Conservation (phyloP, 1,140 invertebrate genomes). For the Drosophila lowei region DNA sequence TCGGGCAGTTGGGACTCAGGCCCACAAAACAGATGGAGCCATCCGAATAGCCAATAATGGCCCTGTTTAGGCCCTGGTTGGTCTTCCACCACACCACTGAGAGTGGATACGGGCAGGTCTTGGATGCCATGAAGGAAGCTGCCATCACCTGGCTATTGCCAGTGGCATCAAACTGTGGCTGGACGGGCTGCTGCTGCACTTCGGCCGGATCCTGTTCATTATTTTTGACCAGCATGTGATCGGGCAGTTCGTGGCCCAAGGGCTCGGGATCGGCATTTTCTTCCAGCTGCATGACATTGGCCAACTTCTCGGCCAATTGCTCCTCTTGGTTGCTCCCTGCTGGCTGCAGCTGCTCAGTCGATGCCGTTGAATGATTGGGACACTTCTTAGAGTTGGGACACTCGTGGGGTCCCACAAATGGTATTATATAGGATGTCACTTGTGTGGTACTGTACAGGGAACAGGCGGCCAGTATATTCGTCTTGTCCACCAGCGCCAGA, state of each 20-base stretch:
- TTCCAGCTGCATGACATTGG: constrained; percentile 33
- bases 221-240: constrained; percentile 63
- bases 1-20: constrained; percentile 86
- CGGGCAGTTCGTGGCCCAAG: constrained; percentile 65
- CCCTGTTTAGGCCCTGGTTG: constrained; percentile 84
- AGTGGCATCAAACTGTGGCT: constrained; percentile 84
- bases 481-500: constrained; percentile 67
- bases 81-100: constrained; percentile 90
- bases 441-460: constrained; percentile 69
- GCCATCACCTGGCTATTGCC: constrained; percentile 83
- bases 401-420: constrained; percentile 81
- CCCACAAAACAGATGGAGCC: constrained; percentile 89
- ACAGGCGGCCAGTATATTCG: constrained; percentile 47
- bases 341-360: constrained; percentile 16
- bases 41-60: constrained; percentile 88
- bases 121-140: constrained; percentile 83
- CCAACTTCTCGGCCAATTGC: constrained; percentile 40
- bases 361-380: constrained; percentile 64
- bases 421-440: constrained; percentile 82
- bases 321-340: constrained; percentile 22
- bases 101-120: constrained; percentile 84
- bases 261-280: constrained; percentile 42
- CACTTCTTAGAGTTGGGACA: constrained; percentile 82
- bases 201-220: constrained; percentile 6
- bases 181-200: constrained; percentile 18